Evolutionary conservation across 2,888 invertebrate species (phyloP).

Genomic region (Chouioia cunea): DNA sequence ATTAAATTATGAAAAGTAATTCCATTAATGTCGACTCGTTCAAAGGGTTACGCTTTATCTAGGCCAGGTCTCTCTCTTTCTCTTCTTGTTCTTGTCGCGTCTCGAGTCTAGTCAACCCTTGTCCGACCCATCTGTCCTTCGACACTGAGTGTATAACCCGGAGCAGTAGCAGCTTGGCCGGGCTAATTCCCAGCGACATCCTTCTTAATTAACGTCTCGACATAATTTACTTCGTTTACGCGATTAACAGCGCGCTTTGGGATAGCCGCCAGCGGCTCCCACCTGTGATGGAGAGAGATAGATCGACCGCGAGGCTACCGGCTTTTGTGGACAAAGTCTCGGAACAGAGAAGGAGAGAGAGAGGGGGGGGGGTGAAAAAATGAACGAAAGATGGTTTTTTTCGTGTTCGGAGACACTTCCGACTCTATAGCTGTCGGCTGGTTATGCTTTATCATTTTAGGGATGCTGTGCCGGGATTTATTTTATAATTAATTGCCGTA

Average conservation of each 20-base stretch:
- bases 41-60: slow-evolving; percentile 38
- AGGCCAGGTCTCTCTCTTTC: slow-evolving; percentile 27
- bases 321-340: not conserved
- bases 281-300: slow-evolving; percentile 43
- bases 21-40: slow-evolving; percentile 28
- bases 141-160: slow-evolving; percentile 13
- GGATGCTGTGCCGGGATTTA: too few relatives aligned
- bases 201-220: slow-evolving; percentile 58
- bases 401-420: too few relatives aligned
- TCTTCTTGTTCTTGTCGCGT: not conserved
- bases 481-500: too few relatives aligned
- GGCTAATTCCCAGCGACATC: slow-evolving; percentile 53
- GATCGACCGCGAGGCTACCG: slow-evolving; percentile 34
- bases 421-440: too few relatives aligned
- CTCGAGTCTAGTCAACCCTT: slow-evolving; percentile 35
- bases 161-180: slow-evolving; percentile 24
- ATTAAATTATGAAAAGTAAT: slow-evolving; percentile 41
- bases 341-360: not conserved
- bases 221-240: slow-evolving; percentile 51
- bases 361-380: not conserved
- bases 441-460: too few relatives aligned
- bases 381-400: slow-evolving; percentile 21
- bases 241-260: slow-evolving; percentile 50
- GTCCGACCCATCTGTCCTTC: slow-evolving; percentile 43
- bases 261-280: slow-evolving; percentile 6